A percentile compares a stretch with the other conserved stretches of the same genome.
phyloP scores from a whole-genome alignment of 1,140 invertebrate genomes.

The Dendroctonus valens region DNA sequence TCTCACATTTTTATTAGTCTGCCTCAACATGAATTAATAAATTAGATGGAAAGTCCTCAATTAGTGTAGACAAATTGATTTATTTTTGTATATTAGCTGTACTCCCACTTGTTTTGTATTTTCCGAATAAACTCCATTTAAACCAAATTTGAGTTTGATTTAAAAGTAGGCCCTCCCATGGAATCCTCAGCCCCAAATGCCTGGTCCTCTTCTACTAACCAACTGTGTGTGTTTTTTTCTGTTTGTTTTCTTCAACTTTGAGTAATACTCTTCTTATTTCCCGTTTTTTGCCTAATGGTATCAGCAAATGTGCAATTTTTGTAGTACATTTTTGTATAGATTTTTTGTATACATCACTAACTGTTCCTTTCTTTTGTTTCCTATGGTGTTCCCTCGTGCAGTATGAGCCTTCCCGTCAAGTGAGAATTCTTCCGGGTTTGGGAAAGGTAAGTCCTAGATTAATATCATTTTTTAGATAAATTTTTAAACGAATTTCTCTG shows the following conservation, averaged over 20 bases:
- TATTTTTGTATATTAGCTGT: slow-evolving; percentile 20
- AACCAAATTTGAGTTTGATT: neutral
- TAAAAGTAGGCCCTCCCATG: too few species aligned
- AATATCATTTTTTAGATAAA: too few species aligned
- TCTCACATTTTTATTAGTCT: too few species aligned
- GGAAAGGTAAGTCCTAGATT: slow-evolving; percentile 47
- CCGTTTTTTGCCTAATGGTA: neutral
- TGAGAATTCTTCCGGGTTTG: slow-evolving; percentile 48
- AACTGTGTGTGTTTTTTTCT: slow-evolving; percentile 30
- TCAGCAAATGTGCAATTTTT: neutral
- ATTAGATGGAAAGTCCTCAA: too few species aligned
- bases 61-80: neutral
- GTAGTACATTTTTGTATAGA: slow-evolving; percentile 3
- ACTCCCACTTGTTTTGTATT: slow-evolving; percentile 13
- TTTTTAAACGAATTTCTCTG: too few species aligned
- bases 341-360: slow-evolving; percentile 29
- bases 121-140: slow-evolving; percentile 19
- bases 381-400: slow-evolving; percentile 30
- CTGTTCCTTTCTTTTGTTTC: slow-evolving; percentile 37
- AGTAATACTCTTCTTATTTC: slow-evolving; percentile 3
- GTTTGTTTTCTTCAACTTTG: slow-evolving; percentile 16
- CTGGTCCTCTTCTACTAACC: slow-evolving; percentile 28
- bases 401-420: slow-evolving; percentile 47
- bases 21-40: too few species aligned
- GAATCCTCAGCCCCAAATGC: neutral